A percentile compares a stretch with the other conserved stretches of the same genome.
Evolutionary conservation across 2,888 invertebrate species (phyloP).

Genomic region (Dicroscelio sp.): DNA sequence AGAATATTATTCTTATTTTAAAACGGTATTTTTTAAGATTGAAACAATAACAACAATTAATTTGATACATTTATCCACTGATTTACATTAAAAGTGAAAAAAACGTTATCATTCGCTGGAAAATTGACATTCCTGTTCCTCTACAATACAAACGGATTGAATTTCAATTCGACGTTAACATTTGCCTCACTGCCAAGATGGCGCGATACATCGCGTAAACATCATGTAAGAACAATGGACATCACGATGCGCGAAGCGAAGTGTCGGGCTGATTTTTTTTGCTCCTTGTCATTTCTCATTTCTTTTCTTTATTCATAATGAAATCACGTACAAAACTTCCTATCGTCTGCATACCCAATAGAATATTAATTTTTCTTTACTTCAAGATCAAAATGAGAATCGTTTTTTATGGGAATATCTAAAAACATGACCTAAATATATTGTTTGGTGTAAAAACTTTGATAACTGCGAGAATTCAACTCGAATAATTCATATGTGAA

Average conservation of each 20-base stretch:
- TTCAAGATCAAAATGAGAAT: too few species aligned
- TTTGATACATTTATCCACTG: not conserved
- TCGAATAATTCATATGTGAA: too few species aligned
- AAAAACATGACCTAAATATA: too few species aligned
- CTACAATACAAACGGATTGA: slow-evolving; percentile 64
- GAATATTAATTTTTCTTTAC: too few species aligned
- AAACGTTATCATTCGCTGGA: too few species aligned
- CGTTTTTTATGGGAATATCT: too few species aligned
- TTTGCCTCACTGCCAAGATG: slow-evolving; percentile 65
- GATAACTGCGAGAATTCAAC: too few species aligned
- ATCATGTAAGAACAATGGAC: slow-evolving; percentile 86
- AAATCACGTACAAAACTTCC: slow-evolving; percentile 91
- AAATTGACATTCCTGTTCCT: slow-evolving; percentile 53
- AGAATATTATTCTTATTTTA: too few species aligned
- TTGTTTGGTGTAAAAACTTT: too few species aligned
- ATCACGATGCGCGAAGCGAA: slow-evolving; percentile 85
- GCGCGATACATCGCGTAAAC: slow-evolving; percentile 84
- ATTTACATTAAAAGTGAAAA: too few species aligned
- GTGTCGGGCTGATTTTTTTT: slow-evolving; percentile 79
- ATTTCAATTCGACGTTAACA: slow-evolving; percentile 72
- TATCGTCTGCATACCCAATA: slow-evolving; percentile 87
- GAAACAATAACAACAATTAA: not conserved
- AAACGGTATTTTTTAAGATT: too few species aligned
- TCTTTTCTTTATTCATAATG: slow-evolving; percentile 88
- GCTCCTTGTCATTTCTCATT: slow-evolving; percentile 81